Base-by-base conservation (phyloP, 2,797 vertebrate genomes). In the Tokudaia muenninki region DNA sequence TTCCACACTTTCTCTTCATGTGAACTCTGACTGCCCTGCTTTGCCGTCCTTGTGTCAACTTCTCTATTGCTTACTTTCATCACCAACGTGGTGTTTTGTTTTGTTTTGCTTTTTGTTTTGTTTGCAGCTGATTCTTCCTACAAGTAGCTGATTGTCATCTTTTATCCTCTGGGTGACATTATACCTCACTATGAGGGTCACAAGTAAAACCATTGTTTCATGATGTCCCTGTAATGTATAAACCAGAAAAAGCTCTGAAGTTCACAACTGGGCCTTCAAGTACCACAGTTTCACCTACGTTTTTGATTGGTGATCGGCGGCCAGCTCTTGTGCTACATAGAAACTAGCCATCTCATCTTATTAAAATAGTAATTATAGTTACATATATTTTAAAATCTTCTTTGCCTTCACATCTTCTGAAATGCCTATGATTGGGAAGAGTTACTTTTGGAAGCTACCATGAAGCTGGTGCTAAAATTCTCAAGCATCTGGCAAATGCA, bases 401-500 rank as follows among this genome's bases (percentile, higher is more conserved):
- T 90, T 44, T 87, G 67, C 13, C 9, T 88, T 95, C 94, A 57
- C 1, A n/a, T 14, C 6, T 44, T 55, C 70, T 87, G 47, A 96
- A 81, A 81, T 87, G 21, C 84, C 41, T 80, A 59, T 81, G 63
- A 67, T 80, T 88, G 65, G 44, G 55, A 81, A 87, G 91, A 88
- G 31, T 88, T 72, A 88, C 44, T 92, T 70, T 52, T 74, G 61
- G 87, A 79, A 94, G 47, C 50, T 78, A 50, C 34, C 37, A 87
- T 12, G 61, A 95, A 74, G 31, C 11, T 77, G 78, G 50, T 61
- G 37, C 21, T 92, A 91, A 77, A 74, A 90, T 81, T 83, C 88
- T 19, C 55, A 90, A 91, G 72, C 8, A 81, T 90, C 37, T 87
- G 19, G 74, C 91, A 29, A 94, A 93, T 9, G 92, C 82, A 92